Percentiles rank a stretch among this genome's conserved stretches.
These are phyloP conservation scores for Myrmophylax atrothorax DNA, from an alignment of 2,113 vertebrate genomes.

Conservation along the genomic window DNA sequence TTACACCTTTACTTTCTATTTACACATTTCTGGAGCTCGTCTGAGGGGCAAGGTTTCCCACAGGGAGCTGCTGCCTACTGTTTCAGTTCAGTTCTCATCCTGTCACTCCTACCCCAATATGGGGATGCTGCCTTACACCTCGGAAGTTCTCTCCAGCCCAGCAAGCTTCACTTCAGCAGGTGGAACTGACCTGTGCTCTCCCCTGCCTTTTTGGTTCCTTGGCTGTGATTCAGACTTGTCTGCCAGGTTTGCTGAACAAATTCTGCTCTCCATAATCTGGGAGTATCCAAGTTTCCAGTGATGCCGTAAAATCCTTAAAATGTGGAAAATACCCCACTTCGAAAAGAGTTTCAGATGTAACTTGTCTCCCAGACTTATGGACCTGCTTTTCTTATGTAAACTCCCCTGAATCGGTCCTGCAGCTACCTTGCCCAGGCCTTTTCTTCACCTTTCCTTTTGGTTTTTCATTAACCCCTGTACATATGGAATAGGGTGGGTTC, in stretches of 20 bases:
- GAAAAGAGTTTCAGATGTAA: background rate
- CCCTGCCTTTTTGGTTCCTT: background rate
- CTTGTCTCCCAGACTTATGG: accelerated
- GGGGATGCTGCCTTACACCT: background rate
- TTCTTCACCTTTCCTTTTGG: background rate
- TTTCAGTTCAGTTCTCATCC: background rate
- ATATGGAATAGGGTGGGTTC: no score
- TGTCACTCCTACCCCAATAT: background rate
- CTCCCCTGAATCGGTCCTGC: background rate
- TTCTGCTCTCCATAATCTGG: background rate
- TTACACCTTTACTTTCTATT: background rate
- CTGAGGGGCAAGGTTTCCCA: background rate
- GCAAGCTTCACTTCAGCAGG: background rate
- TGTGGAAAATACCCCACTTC: background rate
- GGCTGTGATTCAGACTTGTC: background rate
- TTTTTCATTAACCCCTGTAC: background rate
- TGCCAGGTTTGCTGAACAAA: background rate
- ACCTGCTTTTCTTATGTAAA: background rate
- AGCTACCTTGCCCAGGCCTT: no score
- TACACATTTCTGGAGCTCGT: background rate
- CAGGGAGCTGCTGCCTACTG: background rate
- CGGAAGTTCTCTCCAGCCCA: background rate
- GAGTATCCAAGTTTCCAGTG: background rate
- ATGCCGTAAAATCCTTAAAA: background rate
- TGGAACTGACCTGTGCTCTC: background rate